Base-by-base conservation (phyloP, 2,797 vertebrate genomes). In the Acanthis flammea region DNA sequence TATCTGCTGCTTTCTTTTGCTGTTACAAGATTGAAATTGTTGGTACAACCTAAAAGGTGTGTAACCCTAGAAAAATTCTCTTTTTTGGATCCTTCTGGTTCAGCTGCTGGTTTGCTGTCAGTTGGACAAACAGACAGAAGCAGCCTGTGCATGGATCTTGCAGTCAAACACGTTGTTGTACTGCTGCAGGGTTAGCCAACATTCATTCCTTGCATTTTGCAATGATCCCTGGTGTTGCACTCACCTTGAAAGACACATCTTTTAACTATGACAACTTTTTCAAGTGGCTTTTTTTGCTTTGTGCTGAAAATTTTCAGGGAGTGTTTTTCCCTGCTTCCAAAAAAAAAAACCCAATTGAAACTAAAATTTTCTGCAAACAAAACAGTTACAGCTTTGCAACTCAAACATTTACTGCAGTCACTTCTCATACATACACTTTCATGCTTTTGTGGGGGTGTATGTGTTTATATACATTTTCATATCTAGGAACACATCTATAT, bases 291-390 rank as follows among this genome's bases (percentile, higher is more conserved):
- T 65, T 55, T 33, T 55, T 31, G 25, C 63, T 76, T 30, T 17
- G 44, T 68, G 4, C 24, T 17, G 61, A 54, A 79, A 2, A 0
- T n/a, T 35, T 44, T 77, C 10, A 50, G 12, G 10, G 7, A 24
- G 6, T 2, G 9, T 9, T 14, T 14, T 12, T 2, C 4, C 8
- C 19, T 18, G 3, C 7, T 18, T 24, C 2, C 1, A 12, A 51
- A 51, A 42, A 54, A 63, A 63, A 24, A 6, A 16, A 14, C 4
- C 41, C 31, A 39, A 16, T 2, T 54, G 41, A 76, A 54, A 54
- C 11, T 2, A 31, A 47, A 54, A 3, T 28, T 60, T 78, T 71
- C 27, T 76, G 23, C 47, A 33, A 58, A 25, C 0, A 6, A 35
- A 76, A 47, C 16, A 45, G 6, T 27, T 67, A 21, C 0, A 1